These are phyloP conservation scores for Triplophysa siluroides DNA, from an alignment of 2,113 vertebrate species.

Conservation along the genomic window DNA sequence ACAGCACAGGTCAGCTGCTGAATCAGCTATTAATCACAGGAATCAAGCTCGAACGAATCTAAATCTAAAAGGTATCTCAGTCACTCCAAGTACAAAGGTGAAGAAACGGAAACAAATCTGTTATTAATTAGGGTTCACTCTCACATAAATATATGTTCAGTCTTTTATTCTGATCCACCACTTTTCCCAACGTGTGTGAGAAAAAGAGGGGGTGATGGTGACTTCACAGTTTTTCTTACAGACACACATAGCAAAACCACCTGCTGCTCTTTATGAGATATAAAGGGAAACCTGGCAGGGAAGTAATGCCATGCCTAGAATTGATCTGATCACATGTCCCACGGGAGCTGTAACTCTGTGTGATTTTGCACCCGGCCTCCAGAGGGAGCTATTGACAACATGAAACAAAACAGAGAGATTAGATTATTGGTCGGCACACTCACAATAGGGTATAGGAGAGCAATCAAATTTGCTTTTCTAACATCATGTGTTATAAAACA, in stretches of 20 bases:
- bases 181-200: slow-evolving; percentile 38
- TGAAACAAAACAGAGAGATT: slow-evolving; percentile 7
- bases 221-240: slow-evolving; percentile 23
- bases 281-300: slow-evolving; percentile 7
- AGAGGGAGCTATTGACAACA: slow-evolving; percentile 9
- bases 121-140: slow-evolving; percentile 33
- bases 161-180: slow-evolving; percentile 1
- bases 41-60: slow-evolving; percentile 28
- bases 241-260: slow-evolving; percentile 7
- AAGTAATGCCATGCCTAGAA: background rate
- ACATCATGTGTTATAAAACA: slow-evolving; percentile 31
- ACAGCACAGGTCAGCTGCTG: slow-evolving; percentile 14
- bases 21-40: slow-evolving; percentile 33
- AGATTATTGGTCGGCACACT: background rate
- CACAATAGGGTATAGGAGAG: slow-evolving; percentile 9
- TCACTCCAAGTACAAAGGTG: slow-evolving; percentile 19
- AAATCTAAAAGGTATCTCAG: background rate
- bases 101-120: background rate
- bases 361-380: slow-evolving; percentile 27
- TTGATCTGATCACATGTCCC: slow-evolving; percentile 16
- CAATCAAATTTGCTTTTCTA: slow-evolving; percentile 26
- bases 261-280: slow-evolving; percentile 25
- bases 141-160: slow-evolving; percentile 15
- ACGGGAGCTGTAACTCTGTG: slow-evolving; percentile 3
- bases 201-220: slow-evolving; percentile 31